Conservation (phyloP, 2,113 vertebrate genomes). For the Chrysochloris asiatica region DNA sequence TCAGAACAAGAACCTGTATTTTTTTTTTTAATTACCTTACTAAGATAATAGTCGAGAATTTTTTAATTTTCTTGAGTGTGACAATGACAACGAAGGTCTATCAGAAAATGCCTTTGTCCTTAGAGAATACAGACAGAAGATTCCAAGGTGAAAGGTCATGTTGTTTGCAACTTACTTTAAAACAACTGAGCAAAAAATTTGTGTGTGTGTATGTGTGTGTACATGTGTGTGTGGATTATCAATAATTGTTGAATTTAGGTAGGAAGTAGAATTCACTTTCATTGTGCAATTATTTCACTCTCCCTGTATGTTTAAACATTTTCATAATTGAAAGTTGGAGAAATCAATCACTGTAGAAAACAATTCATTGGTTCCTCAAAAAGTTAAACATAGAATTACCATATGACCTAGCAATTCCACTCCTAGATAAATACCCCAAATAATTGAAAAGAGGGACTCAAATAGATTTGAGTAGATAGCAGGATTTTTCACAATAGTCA, state of each 20-base stretch:
- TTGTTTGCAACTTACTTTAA: not conserved
- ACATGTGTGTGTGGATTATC: rapidly evolving
- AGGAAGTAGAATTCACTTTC: not conserved
- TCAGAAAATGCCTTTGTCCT: not conserved
- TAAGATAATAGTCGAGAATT: not conserved
- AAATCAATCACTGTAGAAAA: not conserved
- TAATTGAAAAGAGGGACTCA: not conserved
- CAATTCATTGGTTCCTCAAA: not conserved
- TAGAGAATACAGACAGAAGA: not conserved
- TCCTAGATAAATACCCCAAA: not conserved
- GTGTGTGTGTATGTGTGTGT: not conserved
- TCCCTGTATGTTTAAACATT: not conserved
- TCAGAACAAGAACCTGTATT: not conserved
- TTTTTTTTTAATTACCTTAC: not conserved
- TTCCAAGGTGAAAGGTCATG: not conserved
- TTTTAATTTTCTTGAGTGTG: not conserved
- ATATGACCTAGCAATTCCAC: not conserved
- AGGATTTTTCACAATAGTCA: not conserved
- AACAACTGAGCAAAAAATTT: not conserved
- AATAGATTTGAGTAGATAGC: not conserved
- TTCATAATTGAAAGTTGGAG: not conserved
- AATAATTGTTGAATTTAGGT: not conserved
- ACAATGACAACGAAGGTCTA: not conserved
- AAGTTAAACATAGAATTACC: not conserved
- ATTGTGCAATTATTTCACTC: not conserved